These are phyloP conservation scores for Epinephelus cyanopodus DNA, from an alignment of 2,113 vertebrate species.

Conservation along the genomic window DNA sequence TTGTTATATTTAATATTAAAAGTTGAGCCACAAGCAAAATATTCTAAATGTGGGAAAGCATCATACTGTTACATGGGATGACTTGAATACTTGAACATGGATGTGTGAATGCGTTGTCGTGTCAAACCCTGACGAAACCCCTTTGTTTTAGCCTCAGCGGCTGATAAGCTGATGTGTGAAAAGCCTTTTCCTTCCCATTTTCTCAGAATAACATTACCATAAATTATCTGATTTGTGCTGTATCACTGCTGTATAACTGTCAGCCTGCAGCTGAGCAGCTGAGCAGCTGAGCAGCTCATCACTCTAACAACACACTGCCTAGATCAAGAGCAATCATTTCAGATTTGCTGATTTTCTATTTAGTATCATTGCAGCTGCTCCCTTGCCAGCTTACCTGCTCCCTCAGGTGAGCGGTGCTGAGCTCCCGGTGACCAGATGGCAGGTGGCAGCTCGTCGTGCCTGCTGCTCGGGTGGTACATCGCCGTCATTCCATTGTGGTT, in stretches of 20 bases:
- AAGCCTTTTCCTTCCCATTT: slow-evolving; percentile 1
- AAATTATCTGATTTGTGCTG: slow-evolving; percentile 21
- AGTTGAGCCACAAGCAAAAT: not conserved
- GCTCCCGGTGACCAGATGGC: slow-evolving; percentile 82
- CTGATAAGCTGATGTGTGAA: not conserved
- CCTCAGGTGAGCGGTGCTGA: slow-evolving; percentile 76
- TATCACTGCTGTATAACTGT: not conserved
- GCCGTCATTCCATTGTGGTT: slow-evolving; percentile 67
- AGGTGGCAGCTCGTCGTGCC: slow-evolving; percentile 72
- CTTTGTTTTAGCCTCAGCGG: not conserved
- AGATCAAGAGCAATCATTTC: not conserved
- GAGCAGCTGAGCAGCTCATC: not conserved
- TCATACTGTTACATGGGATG: not conserved
- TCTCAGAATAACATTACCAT: slow-evolving; percentile 16
- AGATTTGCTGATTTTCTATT: not conserved
- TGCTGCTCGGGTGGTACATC: slow-evolving; percentile 46
- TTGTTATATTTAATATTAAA: not conserved
- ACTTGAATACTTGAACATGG: not conserved
- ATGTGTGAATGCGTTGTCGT: not conserved
- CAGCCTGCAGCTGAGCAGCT: not conserved
- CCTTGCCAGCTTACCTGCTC: slow-evolving; percentile 65
- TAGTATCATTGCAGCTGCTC: not conserved
- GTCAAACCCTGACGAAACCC: not conserved
- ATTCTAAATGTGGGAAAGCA: not conserved
- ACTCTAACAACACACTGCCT: not conserved